These are phyloP conservation scores for Aeoliscus strigatus DNA, from an alignment of 2,797 vertebrate genomes.

Conservation along the genomic window DNA sequence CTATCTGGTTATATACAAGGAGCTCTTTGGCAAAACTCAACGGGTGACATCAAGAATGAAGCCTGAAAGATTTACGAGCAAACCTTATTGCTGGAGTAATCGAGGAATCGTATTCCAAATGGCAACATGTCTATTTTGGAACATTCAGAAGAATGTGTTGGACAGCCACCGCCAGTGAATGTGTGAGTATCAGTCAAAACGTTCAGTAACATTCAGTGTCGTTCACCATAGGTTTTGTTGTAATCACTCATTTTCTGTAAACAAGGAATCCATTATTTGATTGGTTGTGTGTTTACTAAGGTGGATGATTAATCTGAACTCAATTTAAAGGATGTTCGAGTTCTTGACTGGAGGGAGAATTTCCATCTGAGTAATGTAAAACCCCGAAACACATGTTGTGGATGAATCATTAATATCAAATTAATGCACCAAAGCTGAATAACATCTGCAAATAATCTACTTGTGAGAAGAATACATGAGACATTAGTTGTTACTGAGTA, in stretches of 20 bases:
- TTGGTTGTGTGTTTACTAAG: background rate
- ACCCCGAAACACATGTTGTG: no score
- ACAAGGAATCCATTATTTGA: conserved; percentile 8
- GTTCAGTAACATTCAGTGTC: conserved; percentile 1
- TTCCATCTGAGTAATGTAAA: no score
- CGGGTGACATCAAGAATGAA: conserved; percentile 40
- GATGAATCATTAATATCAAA: background rate
- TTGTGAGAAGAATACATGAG: background rate
- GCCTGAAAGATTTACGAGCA: conserved; percentile 26
- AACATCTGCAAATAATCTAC: conserved; percentile 4
- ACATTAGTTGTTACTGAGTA: background rate
- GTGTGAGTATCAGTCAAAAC: background rate
- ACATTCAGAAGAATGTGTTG: conserved; percentile 21
- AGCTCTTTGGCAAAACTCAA: conserved; percentile 32
- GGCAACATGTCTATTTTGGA: no score
- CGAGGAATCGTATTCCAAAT: conserved; percentile 14
- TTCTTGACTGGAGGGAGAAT: background rate
- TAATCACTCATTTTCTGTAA: conserved; percentile 10
- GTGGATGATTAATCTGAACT: background rate
- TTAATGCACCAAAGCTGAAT: background rate
- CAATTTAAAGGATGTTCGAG: background rate
- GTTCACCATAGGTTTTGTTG: conserved; percentile 3
- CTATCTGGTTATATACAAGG: conserved; percentile 41
- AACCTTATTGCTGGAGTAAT: conserved; percentile 38
- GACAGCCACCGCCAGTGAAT: conserved; percentile 9